Base-by-base conservation (phyloP, 2,888 invertebrate genomes). In the Leptogaster cylindrica region DNA sequence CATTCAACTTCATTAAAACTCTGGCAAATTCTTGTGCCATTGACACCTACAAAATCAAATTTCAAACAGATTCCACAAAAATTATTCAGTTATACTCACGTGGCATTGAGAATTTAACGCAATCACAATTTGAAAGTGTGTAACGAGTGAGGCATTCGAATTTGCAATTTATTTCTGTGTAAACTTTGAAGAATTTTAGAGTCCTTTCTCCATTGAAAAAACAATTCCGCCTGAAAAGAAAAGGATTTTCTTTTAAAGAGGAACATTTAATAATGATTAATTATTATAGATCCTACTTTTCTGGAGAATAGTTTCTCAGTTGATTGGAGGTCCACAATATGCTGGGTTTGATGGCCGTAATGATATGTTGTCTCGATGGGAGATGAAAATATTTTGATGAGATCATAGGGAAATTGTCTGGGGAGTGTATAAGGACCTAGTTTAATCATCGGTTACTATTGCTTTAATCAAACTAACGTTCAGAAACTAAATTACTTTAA, bases 81-180 rank as follows among this genome's bases (percentile, higher is more conserved):
- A 36, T 3, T 36, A 18, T 10, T n/a, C n/a, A n/a, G n/a, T n/a
- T n/a, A n/a, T n/a, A n/a, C 3, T 36, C 14, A 81, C 80, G 75
- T 50, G 89, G 89, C 88, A 90, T 88, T 66, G 89, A 87, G 73
- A 88, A 89, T 73, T 87, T 87, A 2, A 89, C 89, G 74, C 90
- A 90, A 2, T 84, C 86, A 75, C 90, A 90, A 71, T 80, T 79
- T 2, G 77, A 75, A 55, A 84, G 77, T 0, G 89, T 89, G 71
- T 84, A 88, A 78, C 90, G 89, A 1, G 89, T 83, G 65, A 89
- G 78, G 73, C 90, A 90, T 78, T 90, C 90, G 74, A 89, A 83
- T 74, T 89, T 87, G 74, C 90, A 90, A 76, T 89, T 90, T 66
- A 86, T 84, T 77, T 90, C 89, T 0, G 89, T 89, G 78, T 90